Percentiles rank a stretch among this genome's conserved stretches.
phyloP scores from a whole-genome alignment of 2,888 invertebrate genomes.

The Melinaea marsaeus region DNA sequence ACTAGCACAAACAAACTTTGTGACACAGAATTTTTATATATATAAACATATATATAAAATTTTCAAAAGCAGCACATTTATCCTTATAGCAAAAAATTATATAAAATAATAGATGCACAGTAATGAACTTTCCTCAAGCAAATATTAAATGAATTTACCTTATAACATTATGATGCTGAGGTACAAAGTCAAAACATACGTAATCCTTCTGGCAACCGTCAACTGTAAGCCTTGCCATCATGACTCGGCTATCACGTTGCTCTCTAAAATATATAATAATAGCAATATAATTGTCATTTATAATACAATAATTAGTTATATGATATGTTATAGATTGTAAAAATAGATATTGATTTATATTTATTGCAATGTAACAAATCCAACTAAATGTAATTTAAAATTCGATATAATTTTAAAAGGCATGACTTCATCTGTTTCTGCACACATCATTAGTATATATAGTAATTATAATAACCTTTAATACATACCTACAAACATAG shows the following conservation, averaged over 20 bases:
- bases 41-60: background rate
- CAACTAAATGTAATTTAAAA: too few relatives aligned
- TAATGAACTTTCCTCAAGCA: background rate
- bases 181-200: conserved; percentile 97
- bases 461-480: too few relatives aligned
- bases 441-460: background rate
- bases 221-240: conserved; percentile 97
- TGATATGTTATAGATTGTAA: too few relatives aligned
- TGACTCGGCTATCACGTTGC: conserved; percentile 91
- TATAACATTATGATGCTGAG: conserved; percentile 96
- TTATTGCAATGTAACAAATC: too few relatives aligned
- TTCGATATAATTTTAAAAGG: too few relatives aligned
- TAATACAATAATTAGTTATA: background rate
- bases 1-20: too few relatives aligned
- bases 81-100: too few relatives aligned
- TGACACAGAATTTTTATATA: background rate
- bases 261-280: conserved; percentile 74
- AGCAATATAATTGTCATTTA: background rate
- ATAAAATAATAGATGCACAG: background rate
- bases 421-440: too few relatives aligned
- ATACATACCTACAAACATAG: conserved; percentile 86
- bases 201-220: conserved; percentile 99
- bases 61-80: too few relatives aligned
- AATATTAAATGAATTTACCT: conserved; percentile 47
- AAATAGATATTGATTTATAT: too few relatives aligned